Percentiles rank a stretch among this genome's conserved stretches.
Evolutionary conservation across 2,113 vertebrate species (phyloP).

Genomic region (Trochalopteron elliotii): DNA sequence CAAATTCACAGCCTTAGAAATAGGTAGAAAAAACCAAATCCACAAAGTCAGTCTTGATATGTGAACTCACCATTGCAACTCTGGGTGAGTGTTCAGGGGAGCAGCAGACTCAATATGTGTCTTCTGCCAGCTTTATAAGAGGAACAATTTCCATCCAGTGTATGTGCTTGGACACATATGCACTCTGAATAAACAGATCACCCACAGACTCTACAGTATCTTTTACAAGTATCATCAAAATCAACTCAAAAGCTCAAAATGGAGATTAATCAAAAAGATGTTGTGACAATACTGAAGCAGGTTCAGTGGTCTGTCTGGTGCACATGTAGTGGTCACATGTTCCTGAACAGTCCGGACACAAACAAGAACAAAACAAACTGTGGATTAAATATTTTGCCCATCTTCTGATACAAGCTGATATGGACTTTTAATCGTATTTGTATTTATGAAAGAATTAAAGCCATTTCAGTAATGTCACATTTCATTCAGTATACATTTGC

Average conservation of each 20-base stretch:
- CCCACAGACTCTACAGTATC: background rate
- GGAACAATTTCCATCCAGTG: background rate
- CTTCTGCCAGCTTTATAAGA: background rate
- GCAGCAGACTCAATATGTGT: background rate
- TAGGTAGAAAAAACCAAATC: background rate
- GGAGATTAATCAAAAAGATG: background rate
- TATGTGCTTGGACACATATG: accelerated
- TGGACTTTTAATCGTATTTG: background rate
- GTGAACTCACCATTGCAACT: background rate
- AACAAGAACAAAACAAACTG: too few relatives aligned
- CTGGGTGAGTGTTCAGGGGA: background rate
- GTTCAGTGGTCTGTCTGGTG: background rate
- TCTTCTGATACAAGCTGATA: background rate
- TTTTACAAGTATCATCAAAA: background rate
- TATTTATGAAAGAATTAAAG: background rate
- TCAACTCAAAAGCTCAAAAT: background rate
- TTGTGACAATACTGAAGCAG: background rate
- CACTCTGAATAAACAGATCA: background rate
- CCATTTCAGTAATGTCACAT: background rate
- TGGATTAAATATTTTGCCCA: too few relatives aligned
- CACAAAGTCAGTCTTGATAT: background rate
- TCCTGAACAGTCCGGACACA: background rate
- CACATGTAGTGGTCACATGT: accelerated
- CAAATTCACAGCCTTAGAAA: background rate
- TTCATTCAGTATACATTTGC: background rate